These are phyloP conservation scores for Diglossa cyanea DNA, from an alignment of 2,797 vertebrate species.

Conservation along the genomic window DNA sequence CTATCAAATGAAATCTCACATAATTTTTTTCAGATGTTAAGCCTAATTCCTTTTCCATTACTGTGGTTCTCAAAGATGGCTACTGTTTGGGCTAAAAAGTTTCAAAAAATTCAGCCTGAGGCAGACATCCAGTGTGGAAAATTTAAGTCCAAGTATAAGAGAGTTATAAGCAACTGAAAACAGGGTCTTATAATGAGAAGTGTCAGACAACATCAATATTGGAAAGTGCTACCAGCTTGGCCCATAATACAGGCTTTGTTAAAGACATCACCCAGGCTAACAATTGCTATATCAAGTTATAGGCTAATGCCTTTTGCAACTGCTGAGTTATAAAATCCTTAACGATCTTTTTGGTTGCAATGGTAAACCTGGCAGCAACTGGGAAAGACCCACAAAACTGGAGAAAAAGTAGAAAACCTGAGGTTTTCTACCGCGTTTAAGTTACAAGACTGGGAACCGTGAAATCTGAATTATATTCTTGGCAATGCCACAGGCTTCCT, in stretches of 20 bases:
- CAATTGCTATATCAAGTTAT: conserved; percentile 29
- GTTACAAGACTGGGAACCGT: conserved; percentile 19
- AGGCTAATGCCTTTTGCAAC: conserved; percentile 49
- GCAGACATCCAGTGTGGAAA: conserved; percentile 41
- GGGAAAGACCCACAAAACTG: conserved; percentile 7
- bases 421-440: background rate
- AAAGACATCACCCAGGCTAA: conserved; percentile 19
- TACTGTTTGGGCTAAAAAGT: conserved; percentile 44
- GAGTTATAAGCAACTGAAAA: conserved; percentile 25
- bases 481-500: background rate
- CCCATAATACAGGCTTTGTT: conserved; percentile 48
- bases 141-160: conserved; percentile 15
- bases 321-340: conserved; percentile 45
- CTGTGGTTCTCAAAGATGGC: conserved; percentile 11
- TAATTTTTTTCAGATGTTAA: conserved; percentile 58
- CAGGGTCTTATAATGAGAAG: conserved; percentile 30
- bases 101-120: conserved; percentile 35
- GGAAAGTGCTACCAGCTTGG: conserved; percentile 44
- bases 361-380: conserved; percentile 26
- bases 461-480: conserved; percentile 27
- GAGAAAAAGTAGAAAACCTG: conserved; percentile 1
- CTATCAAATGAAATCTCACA: conserved; percentile 21
- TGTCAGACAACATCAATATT: conserved; percentile 21
- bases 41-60: background rate
- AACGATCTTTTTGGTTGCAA: conserved; percentile 23